Conservation (phyloP, 92 coral and sea anemone species). For the Micromussa lordhowensis region DNA sequence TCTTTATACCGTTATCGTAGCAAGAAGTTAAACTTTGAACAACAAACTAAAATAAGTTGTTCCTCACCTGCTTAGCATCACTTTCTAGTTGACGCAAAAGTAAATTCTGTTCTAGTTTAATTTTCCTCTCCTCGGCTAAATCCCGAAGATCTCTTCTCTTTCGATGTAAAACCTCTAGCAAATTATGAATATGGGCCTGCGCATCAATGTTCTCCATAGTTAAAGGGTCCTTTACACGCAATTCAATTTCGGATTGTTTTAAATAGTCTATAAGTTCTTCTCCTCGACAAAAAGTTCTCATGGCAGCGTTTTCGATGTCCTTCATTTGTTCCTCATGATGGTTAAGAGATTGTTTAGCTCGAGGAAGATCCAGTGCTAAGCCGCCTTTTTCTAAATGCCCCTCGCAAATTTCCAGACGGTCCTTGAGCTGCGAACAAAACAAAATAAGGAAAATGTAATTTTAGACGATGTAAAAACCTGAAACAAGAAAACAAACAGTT, state of each 20-base stretch:
- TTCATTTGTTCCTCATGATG: conserved; percentile 91
- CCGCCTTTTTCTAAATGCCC: conserved; percentile 90
- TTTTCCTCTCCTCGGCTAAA: conserved; percentile 87
- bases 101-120: conserved; percentile 91
- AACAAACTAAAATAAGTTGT: neutral
- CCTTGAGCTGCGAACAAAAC: conserved; percentile 77
- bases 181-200: conserved; percentile 92
- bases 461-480: neutral
- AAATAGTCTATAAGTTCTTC: conserved; percentile 95
- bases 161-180: conserved; percentile 94
- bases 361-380: conserved; percentile 83
- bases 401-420: conserved; percentile 95
- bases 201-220: conserved; percentile 98
- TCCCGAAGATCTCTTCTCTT: conserved; percentile 93
- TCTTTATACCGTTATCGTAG: neutral
- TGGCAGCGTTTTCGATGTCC: conserved; percentile 89
- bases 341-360: conserved; percentile 91
- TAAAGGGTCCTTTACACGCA: conserved; percentile 91
- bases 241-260: conserved; percentile 96
- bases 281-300: conserved; percentile 97
- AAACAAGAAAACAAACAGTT: neutral
- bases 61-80: conserved; percentile 95
- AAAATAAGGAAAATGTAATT: neutral
- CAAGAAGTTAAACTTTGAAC: neutral
- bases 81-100: conserved; percentile 90